Evolutionary conservation across 2,113 vertebrate species (phyloP).

Genomic region (Sylvia atricapilla): DNA sequence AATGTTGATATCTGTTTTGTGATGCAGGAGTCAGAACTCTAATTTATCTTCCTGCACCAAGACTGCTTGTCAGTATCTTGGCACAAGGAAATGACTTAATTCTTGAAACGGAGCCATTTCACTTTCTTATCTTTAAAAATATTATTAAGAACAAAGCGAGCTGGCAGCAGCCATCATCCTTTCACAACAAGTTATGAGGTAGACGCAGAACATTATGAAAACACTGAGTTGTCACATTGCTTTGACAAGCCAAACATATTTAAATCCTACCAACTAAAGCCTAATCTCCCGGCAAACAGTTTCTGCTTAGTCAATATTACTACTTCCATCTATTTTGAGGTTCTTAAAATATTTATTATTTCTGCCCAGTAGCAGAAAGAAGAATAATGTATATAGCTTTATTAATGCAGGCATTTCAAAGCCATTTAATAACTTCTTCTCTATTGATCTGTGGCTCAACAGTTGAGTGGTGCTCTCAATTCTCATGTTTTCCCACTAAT

Average conservation of each 20-base stretch:
- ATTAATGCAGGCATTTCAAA: constrained; percentile 21
- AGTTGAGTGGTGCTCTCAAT: neutral
- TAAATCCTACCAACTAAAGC: constrained; percentile 9
- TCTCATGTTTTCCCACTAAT: neutral
- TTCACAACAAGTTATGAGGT: constrained; percentile 42
- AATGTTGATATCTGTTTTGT: neutral
- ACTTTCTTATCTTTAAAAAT: constrained; percentile 24
- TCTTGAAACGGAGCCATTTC: constrained; percentile 45
- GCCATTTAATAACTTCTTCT: constrained; percentile 3
- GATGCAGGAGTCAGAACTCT: neutral
- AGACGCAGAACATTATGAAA: neutral
- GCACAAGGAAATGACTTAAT: constrained; percentile 22
- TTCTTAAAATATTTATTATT: constrained; percentile 41
- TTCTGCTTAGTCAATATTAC: constrained; percentile 36
- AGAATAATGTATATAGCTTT: constrained; percentile 3
- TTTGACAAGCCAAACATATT: constrained; percentile 37
- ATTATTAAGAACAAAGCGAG: constrained; percentile 34
- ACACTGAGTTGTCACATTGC: constrained; percentile 10
- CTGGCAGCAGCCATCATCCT: constrained; percentile 10
- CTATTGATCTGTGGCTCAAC: neutral
- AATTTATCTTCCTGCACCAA: neutral
- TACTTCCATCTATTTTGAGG: constrained; percentile 6
- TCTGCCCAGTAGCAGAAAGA: neutral
- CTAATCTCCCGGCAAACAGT: constrained; percentile 6
- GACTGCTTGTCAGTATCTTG: constrained; percentile 20